Conservation (phyloP, 2,888 invertebrate species). For the Lasiommata megera region DNA sequence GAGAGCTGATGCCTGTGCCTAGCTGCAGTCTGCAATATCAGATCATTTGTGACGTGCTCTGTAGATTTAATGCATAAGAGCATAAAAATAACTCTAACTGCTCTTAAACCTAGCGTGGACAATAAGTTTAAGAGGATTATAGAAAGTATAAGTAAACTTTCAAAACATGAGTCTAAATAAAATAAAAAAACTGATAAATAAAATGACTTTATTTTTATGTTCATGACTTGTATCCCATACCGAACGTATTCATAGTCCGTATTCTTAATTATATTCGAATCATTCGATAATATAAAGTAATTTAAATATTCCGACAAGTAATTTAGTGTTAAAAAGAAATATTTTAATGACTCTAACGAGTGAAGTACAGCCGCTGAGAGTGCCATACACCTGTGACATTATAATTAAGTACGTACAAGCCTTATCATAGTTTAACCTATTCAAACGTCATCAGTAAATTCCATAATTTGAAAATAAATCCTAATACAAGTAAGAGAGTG, state of each 20-base stretch:
- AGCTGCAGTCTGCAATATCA: no score
- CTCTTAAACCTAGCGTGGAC: no score
- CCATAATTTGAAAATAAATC: background rate
- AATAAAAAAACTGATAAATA: no score
- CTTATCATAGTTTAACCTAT: background rate
- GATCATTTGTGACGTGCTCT: no score
- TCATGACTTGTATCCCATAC: background rate
- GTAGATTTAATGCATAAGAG: no score
- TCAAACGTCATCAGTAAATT: background rate
- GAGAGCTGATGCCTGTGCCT: no score
- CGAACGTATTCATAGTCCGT: background rate
- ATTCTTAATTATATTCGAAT: conserved; percentile 7
- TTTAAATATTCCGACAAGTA: conserved; percentile 37
- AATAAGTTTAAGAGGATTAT: no score
- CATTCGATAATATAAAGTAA: conserved; percentile 9
- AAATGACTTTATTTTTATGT: no score
- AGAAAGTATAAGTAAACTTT: no score
- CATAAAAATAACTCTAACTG: no score
- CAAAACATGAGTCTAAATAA: no score
- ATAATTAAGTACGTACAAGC: conserved; percentile 34
- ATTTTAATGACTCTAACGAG: conserved; percentile 46
- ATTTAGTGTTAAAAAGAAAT: conserved; percentile 52
- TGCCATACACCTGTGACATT: conserved; percentile 46
- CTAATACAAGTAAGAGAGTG: background rate
- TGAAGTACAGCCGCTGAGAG: conserved; percentile 27